phyloP scores from a whole-genome alignment of 2,888 invertebrate species.

The Charanyca ferruginea region DNA sequence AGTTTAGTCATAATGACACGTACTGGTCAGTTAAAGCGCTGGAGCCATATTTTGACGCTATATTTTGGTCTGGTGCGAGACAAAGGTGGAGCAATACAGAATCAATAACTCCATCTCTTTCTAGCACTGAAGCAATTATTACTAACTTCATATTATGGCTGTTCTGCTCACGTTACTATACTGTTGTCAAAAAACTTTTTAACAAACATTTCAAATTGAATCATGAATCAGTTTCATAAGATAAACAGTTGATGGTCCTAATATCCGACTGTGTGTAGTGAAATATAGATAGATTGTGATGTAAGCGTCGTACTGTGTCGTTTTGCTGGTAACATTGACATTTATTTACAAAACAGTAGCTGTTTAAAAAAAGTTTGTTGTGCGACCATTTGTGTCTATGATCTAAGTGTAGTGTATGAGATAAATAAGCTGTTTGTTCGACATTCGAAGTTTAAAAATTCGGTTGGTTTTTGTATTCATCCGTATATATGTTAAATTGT shows the following conservation, averaged over 20 bases:
- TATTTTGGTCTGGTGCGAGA: not conserved
- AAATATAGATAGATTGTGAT: conserved; percentile 38
- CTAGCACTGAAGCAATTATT: not conserved
- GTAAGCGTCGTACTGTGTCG: conserved; percentile 54
- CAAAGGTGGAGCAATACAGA: not conserved
- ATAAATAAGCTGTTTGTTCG: no score
- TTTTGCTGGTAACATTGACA: conserved; percentile 41
- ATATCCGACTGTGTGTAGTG: conserved; percentile 24
- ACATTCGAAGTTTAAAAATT: no score
- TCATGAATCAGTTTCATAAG: not conserved
- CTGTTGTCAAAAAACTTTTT: not conserved
- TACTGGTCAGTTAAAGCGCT: no score
- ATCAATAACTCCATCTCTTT: not conserved
- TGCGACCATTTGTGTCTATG: no score
- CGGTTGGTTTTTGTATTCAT: not conserved
- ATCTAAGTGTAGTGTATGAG: no score
- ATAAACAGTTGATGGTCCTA: not conserved
- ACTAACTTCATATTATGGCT: not conserved
- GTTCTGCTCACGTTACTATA: not conserved
- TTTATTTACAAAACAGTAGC: conserved; percentile 4
- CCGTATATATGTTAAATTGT: not conserved
- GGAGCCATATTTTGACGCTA: no score
- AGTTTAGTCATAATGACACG: no score
- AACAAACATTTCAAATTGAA: not conserved
- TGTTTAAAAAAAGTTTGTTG: no score